A percentile compares a stretch with the other conserved stretches of the same genome.
phyloP scores from a whole-genome alignment of 2,113 vertebrate species.

The Scomber japonicus region DNA sequence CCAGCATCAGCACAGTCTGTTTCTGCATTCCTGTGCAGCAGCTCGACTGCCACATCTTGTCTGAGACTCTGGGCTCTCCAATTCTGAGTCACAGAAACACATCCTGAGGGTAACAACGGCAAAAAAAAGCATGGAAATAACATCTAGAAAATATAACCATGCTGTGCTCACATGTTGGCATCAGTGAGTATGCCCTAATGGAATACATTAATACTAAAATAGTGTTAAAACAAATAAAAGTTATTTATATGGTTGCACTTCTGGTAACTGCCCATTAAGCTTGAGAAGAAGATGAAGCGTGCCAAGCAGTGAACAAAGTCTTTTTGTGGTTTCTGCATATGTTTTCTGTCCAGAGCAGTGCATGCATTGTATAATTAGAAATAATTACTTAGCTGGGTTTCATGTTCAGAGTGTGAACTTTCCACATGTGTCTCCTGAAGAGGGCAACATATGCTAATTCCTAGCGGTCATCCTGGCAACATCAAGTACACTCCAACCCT shows the following conservation, averaged over 20 bases:
- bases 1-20: conserved; percentile 24
- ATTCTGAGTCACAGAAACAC: background rate
- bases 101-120: background rate
- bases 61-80: conserved; percentile 1
- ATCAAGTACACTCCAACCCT: background rate
- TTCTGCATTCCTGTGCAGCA: conserved; percentile 42
- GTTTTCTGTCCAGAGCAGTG: conserved; percentile 23
- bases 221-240: conserved; percentile 34
- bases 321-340: conserved; percentile 55
- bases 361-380: conserved; percentile 37
- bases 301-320: conserved; percentile 65
- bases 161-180: conserved; percentile 7
- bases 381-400: conserved; percentile 30
- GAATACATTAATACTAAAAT: conserved; percentile 12
- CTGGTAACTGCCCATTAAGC: conserved; percentile 23
- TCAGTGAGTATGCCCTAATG: background rate
- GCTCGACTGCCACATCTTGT: conserved; percentile 30
- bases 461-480: conserved; percentile 22
- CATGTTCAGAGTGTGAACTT: conserved; percentile 32
- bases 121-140: conserved; percentile 8
- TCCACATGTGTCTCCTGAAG: conserved; percentile 27
- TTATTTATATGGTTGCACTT: conserved; percentile 42
- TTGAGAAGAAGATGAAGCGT: conserved; percentile 16
- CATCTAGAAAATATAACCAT: background rate
- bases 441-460: conserved; percentile 1